Base-by-base conservation (phyloP, 2,888 invertebrate genomes). In the Lepidochitona cinerea region DNA sequence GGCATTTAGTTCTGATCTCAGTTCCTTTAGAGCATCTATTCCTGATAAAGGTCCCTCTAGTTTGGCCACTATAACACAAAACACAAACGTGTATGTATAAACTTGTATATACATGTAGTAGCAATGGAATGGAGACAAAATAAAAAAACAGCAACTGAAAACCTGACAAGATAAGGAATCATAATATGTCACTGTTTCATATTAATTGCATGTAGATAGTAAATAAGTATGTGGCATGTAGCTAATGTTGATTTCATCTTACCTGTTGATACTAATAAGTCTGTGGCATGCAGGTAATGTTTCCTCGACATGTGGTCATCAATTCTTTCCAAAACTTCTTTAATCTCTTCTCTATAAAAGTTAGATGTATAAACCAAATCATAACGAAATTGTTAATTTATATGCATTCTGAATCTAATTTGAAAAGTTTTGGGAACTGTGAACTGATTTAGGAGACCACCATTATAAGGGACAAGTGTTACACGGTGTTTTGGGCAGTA, bases 211-310 rank as follows among this genome's bases (percentile, higher is more conserved):
- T n/a, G n/a, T n/a, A n/a, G n/a, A n/a, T n/a, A n/a, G n/a, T n/a
- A n/a, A n/a, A n/a, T n/a, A 49, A 4, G n/a, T 41, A 41, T 41
- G 18, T 12, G 9, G 3, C 49, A 49, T 7, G 3, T 7, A 4
- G n/a, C 7, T 49, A 7, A 49, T 7, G 2, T 7, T 49, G 49
- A 49, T 59, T 1, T 26, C 5, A 9, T 70, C 79, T 75, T 81
- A 90, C 90, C 85, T 77, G 91, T 87, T 66, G 87, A 94, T 33
- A 94, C 94, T 29, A 96, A 92, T 49, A 95, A 93, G 86, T 95
- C 86, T n/a, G 97, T 96, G 35, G 96, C 96, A 87, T 95, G 95
- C 75, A 97, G 92, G 90, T 96, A 97, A 79, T 96, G 94, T 77
- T 96, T 96, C 77, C 93, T 93, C 9, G 92, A 91, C 78, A 95